Evolutionary conservation across 2,888 invertebrate species (phyloP).

Genomic region (Lithophane ornitopus): DNA sequence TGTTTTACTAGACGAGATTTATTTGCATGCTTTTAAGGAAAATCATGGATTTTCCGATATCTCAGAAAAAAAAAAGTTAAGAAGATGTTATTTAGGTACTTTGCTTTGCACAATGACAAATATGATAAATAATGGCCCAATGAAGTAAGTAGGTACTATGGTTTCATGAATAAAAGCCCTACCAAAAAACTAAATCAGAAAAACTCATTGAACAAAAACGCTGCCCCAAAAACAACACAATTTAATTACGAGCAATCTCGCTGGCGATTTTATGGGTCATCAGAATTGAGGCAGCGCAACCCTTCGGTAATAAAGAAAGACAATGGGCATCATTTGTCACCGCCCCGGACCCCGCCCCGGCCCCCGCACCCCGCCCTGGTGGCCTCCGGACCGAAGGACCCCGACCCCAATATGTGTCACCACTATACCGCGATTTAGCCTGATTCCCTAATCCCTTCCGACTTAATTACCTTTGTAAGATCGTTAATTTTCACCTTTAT

Average conservation of each 20-base stretch:
- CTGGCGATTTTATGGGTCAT: slow-evolving; percentile 65
- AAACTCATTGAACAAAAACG: slow-evolving; percentile 1
- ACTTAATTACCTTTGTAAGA: slow-evolving; percentile 63
- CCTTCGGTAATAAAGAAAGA: slow-evolving; percentile 82
- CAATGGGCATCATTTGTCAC: slow-evolving; percentile 87
- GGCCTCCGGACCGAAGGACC: slow-evolving; percentile 59
- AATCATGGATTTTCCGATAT: too few relatives aligned
- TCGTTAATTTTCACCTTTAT: slow-evolving; percentile 56
- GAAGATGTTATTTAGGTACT: neutral
- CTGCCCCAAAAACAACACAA: slow-evolving; percentile 38
- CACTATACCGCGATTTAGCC: slow-evolving; percentile 53
- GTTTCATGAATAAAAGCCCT: neutral
- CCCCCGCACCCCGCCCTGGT: slow-evolving; percentile 49
- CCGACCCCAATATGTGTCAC: slow-evolving; percentile 65
- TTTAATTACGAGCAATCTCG: slow-evolving; percentile 62
- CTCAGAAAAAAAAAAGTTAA: neutral
- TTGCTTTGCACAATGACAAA: neutral
- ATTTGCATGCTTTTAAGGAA: neutral
- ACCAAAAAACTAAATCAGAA: slow-evolving; percentile 16
- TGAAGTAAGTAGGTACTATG: neutral
- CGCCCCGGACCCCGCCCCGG: slow-evolving; percentile 55
- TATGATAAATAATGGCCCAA: neutral
- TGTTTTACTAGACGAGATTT: slow-evolving; percentile 1
- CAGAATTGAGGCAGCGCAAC: slow-evolving; percentile 66
- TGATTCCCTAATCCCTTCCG: slow-evolving; percentile 45